A percentile compares a stretch with the other conserved stretches of the same genome.
These are phyloP conservation scores for Apodemia mormo DNA, from an alignment of 2,888 invertebrate species.

Conservation along the genomic window DNA sequence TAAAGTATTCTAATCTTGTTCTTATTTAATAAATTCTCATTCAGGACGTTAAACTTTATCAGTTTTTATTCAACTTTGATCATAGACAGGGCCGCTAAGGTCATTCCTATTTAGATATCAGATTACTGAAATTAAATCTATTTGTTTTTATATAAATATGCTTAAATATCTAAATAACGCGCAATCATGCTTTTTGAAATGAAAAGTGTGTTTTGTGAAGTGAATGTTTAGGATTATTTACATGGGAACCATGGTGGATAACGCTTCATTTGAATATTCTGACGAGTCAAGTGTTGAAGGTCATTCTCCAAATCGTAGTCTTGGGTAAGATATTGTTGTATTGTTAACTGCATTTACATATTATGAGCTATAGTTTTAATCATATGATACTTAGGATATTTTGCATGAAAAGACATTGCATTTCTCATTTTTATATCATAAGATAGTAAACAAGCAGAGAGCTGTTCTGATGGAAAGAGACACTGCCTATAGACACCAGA, in stretches of 20 bases:
- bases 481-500: too few relatives aligned
- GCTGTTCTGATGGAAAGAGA: too few relatives aligned
- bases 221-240: slow-evolving; percentile 41
- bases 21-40: neutral
- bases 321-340: slow-evolving; percentile 33
- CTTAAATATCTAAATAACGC: neutral
- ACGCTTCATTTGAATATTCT: slow-evolving; percentile 70
- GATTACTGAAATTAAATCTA: neutral
- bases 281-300: slow-evolving; percentile 69
- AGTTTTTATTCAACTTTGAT: slow-evolving; percentile 12
- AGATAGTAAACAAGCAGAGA: too few relatives aligned
- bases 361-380: too few relatives aligned
- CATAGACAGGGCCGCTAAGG: neutral
- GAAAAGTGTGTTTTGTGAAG: slow-evolving; percentile 28
- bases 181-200: slow-evolving; percentile 21
- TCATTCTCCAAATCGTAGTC: neutral
- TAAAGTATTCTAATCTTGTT: slow-evolving; percentile 2
- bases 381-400: too few relatives aligned
- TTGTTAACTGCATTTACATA: neutral
- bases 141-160: neutral
- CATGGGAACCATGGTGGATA: slow-evolving; percentile 65
- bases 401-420: too few relatives aligned
- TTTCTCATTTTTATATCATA: too few relatives aligned
- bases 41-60: neutral
- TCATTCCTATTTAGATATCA: neutral